Evolutionary conservation across 2,113 vertebrate genomes (phyloP).

Genomic region (Paradisaea rubra): DNA sequence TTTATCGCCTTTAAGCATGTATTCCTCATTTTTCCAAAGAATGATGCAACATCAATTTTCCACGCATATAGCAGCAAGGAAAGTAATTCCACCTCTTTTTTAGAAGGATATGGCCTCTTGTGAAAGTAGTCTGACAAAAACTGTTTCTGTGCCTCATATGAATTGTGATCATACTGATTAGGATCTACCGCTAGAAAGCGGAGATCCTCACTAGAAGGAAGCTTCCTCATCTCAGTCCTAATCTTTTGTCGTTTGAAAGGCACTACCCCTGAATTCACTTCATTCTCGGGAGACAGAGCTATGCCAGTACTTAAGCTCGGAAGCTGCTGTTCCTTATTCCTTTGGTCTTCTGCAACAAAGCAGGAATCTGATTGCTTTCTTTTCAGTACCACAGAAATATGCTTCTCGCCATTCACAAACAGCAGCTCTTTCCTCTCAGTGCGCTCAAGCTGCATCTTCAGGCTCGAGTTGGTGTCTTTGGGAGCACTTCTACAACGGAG

Average conservation of each 20-base stretch:
- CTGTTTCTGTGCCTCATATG: constrained; percentile 79
- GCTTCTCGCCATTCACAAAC: constrained; percentile 55
- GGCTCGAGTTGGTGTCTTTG: constrained; percentile 72
- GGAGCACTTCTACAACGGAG: constrained; percentile 88
- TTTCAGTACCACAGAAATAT: constrained; percentile 39
- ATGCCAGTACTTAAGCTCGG: not conserved
- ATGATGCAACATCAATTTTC: constrained; percentile 82
- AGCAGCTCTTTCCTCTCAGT: constrained; percentile 55
- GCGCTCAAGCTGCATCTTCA: constrained; percentile 49
- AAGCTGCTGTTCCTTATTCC: constrained; percentile 24
- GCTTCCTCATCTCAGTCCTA: constrained; percentile 54
- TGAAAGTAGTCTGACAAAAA: constrained; percentile 92
- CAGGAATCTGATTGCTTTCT: constrained; percentile 62
- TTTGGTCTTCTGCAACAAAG: constrained; percentile 39
- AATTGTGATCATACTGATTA: constrained; percentile 59
- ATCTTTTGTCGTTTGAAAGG: constrained; percentile 76
- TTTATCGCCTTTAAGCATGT: constrained; percentile 85
- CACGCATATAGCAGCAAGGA: constrained; percentile 74
- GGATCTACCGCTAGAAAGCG: constrained; percentile 81
- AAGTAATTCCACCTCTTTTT: constrained; percentile 82
- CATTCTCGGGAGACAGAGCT: not conserved
- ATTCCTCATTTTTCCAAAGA: constrained; percentile 83
- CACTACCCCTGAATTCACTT: constrained; percentile 2
- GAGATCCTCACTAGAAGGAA: constrained; percentile 18
- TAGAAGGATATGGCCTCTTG: constrained; percentile 82